Conservation (phyloP, 2,113 vertebrate genomes). For the Atractosteus spatula region DNA sequence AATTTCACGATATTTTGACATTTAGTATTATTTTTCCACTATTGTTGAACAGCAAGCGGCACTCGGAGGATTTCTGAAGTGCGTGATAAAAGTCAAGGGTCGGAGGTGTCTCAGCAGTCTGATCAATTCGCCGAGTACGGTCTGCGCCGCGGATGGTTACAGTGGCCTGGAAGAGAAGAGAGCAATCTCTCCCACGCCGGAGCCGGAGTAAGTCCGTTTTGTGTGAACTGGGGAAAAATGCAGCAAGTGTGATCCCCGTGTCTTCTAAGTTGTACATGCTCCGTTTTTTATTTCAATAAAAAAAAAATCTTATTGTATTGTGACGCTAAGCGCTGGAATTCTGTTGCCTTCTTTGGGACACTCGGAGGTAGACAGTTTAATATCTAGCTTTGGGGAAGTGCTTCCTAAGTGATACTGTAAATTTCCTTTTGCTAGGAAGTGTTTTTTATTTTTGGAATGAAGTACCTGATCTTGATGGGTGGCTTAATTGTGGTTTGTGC, state of each 20-base stretch:
- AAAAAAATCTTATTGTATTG: neutral
- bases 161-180: slow-evolving; percentile 4
- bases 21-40: too few species aligned
- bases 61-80: slow-evolving; percentile 57
- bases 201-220: slow-evolving; percentile 40
- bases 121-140: too few species aligned
- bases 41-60: slow-evolving; percentile 36
- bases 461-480: too few species aligned
- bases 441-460: too few species aligned
- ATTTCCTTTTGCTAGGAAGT: too few species aligned
- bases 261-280: too few species aligned
- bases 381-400: too few species aligned
- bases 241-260: too few species aligned
- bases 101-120: neutral
- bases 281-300: too few species aligned
- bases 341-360: neutral
- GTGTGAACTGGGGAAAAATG: neutral
- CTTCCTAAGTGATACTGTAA: too few species aligned
- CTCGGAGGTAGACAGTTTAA: neutral
- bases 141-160: too few species aligned
- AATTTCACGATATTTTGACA: neutral
- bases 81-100: slow-evolving; percentile 19
- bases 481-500: neutral
- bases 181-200: slow-evolving; percentile 35
- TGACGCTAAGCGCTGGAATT: neutral